Evolutionary conservation across 2,797 vertebrate genomes (phyloP).

Genomic region (Lagodon rhomboides): DNA sequence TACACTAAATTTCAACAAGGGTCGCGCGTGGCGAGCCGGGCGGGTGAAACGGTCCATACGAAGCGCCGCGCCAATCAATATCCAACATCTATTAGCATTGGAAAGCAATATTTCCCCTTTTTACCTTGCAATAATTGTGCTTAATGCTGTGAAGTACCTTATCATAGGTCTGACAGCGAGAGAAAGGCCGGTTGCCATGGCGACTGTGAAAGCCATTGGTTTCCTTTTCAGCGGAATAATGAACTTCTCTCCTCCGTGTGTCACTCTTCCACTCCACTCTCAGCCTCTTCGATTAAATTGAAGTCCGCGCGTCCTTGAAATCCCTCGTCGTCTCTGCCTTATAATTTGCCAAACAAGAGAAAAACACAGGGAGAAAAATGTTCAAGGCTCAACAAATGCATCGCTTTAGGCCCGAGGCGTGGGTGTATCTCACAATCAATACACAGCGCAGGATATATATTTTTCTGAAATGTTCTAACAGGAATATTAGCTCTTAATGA

Average conservation of each 20-base stretch:
- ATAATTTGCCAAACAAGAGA: slow-evolving; percentile 84
- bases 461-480: slow-evolving; percentile 11
- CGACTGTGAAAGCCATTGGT: slow-evolving; percentile 89
- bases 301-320: slow-evolving; percentile 86
- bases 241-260: slow-evolving; percentile 90
- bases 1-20: slow-evolving; percentile 59
- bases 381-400: slow-evolving; percentile 76
- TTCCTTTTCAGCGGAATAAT: slow-evolving; percentile 91
- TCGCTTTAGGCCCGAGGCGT: slow-evolving; percentile 59
- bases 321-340: slow-evolving; percentile 81
- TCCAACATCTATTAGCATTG: slow-evolving; percentile 86
- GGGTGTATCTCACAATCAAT: slow-evolving; percentile 54
- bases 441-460: background rate
- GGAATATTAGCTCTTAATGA: slow-evolving; percentile 33
- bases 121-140: slow-evolving; percentile 87
- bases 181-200: slow-evolving; percentile 88
- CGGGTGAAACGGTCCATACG: slow-evolving; percentile 74
- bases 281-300: slow-evolving; percentile 87
- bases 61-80: slow-evolving; percentile 84
- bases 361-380: slow-evolving; percentile 66
- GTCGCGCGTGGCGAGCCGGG: slow-evolving; percentile 48
- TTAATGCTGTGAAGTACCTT: slow-evolving; percentile 89
- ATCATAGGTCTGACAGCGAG: slow-evolving; percentile 86
- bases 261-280: slow-evolving; percentile 88
- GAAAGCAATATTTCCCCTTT: slow-evolving; percentile 88